Base-by-base conservation (phyloP, 2,797 vertebrate species). In the Gymnoscopelus microlampas region DNA sequence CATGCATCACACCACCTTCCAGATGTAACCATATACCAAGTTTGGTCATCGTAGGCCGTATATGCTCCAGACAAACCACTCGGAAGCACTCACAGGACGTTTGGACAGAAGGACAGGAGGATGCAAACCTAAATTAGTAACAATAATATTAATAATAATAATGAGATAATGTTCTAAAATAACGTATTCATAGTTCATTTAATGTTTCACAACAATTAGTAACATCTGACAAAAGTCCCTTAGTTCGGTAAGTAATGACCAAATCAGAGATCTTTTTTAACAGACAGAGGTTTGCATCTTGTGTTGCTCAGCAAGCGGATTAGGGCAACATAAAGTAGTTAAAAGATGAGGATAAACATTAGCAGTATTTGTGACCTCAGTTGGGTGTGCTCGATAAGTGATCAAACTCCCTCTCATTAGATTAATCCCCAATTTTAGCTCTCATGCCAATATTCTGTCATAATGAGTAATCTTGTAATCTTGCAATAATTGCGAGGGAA, bases 141-240 rank as follows among this genome's bases (percentile, higher is more conserved):
- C 3, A 29, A 29, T 4, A 29, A 29, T n/a, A n/a, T n/a, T 29
- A 29, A 29, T 29, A 29, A 29, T 29, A 29, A 29, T 29, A 29
- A 29, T 29, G 26, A 29, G 3, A 35, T 35, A 35, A 35, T 35
- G 32, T 35, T 35, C 32, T 35, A 35, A 35, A 35, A 35, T 35
- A 35, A 44, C 9, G 39, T 44, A 44, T 9, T 9, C 39, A 44
- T 65, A 68, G 23, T 54, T 58, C 44, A 50, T 72, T 62, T 13
- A 39, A 48, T 29, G 15, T 26, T 54, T 66, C 57, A 51, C 48
- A 2, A 6, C 39, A 23, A 29, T 53, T 44, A 63, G 50, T 14
- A 51, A 26, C 29, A 32, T 24, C 70, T 77, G 53, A 74, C 66
- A 60, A 74, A 79, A 86, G 86, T 87, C 89, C 93, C 91, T 91